phyloP scores from a whole-genome alignment of 2,888 invertebrate species.

The Galerucella calmariensis region DNA sequence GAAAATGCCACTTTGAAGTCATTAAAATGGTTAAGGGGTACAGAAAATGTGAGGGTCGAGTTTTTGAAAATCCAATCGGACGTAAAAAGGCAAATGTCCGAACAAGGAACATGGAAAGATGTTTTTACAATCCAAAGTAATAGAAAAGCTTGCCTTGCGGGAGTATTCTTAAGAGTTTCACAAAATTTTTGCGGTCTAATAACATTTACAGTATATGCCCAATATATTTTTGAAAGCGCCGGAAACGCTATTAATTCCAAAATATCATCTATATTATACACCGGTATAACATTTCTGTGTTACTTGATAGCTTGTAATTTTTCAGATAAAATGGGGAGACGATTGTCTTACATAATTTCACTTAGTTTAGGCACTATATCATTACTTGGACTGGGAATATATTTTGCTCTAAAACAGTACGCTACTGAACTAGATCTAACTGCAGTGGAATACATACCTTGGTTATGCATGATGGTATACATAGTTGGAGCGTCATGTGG shows the following conservation, averaged over 20 bases:
- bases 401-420: conserved; percentile 39
- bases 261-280: conserved; percentile 34
- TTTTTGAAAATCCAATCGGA: conserved; percentile 49
- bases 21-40: conserved; percentile 49
- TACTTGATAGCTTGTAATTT: conserved; percentile 32
- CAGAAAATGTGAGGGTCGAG: conserved; percentile 51
- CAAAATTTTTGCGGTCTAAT: conserved; percentile 57
- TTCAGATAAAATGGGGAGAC: conserved; percentile 39
- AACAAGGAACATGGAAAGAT: conserved; percentile 57
- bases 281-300: conserved; percentile 32
- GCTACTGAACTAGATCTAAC: conserved; percentile 27
- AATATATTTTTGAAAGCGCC: conserved; percentile 47
- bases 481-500: conserved; percentile 51
- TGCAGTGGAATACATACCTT: conserved; percentile 50
- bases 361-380: conserved; percentile 29
- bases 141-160: conserved; percentile 52
- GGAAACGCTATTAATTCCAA: conserved; percentile 51
- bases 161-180: conserved; percentile 53
- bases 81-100: conserved; percentile 56
- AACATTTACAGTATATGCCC: conserved; percentile 53
- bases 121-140: conserved; percentile 54
- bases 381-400: conserved; percentile 32
- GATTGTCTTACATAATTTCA: conserved; percentile 40
- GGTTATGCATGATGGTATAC: conserved; percentile 54
- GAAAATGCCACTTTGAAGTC: conserved; percentile 49